Evolutionary conservation across 2,113 vertebrate genomes (phyloP).

Genomic region (Corythornis vintsioides): DNA sequence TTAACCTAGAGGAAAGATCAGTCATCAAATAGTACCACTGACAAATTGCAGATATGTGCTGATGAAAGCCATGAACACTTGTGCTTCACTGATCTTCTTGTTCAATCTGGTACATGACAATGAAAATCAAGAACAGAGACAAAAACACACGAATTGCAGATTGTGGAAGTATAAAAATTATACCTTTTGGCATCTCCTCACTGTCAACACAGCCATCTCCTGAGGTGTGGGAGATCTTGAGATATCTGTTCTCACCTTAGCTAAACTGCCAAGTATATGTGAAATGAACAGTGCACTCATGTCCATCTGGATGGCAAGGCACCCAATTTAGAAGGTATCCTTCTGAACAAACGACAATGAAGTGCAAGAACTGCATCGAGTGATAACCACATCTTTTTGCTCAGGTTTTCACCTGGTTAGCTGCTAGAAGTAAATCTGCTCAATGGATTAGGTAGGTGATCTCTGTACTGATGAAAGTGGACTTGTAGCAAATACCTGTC

Average conservation of each 20-base stretch:
- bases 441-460: background rate
- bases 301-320: conserved; percentile 1
- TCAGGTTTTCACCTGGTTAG: background rate
- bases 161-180: background rate
- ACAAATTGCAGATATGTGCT: conserved; percentile 3
- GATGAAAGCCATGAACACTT: background rate
- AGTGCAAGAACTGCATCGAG: background rate
- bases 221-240: conserved; percentile 18
- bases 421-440: background rate
- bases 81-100: background rate
- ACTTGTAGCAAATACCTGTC: background rate
- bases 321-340: background rate
- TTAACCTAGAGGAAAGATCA: conserved; percentile 10
- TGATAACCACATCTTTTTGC: background rate
- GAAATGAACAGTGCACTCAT: background rate
- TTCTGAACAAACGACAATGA: background rate
- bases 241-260: conserved; percentile 36
- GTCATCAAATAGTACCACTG: background rate
- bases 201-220: conserved; percentile 20
- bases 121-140: background rate
- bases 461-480: background rate
- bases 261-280: background rate
- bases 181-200: conserved; percentile 24
- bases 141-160: background rate
- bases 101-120: conserved; percentile 11